These are phyloP conservation scores for Leptosomus discolor DNA, from an alignment of 2,113 vertebrate genomes.

Conservation along the genomic window DNA sequence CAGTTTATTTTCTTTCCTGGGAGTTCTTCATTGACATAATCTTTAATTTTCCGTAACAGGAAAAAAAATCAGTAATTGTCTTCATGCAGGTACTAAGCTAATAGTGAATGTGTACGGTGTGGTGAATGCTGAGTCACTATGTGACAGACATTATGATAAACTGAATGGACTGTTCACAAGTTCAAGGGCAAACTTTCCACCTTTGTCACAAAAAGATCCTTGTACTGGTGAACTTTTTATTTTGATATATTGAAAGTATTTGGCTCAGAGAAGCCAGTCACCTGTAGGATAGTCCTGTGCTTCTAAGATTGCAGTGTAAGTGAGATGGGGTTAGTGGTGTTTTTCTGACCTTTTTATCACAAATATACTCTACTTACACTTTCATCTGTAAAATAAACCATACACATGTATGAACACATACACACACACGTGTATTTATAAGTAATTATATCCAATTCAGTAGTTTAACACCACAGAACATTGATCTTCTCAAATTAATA, in stretches of 20 bases:
- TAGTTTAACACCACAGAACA: neutral
- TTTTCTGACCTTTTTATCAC: neutral
- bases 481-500: neutral
- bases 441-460: neutral
- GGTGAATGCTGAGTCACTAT: conserved; percentile 4
- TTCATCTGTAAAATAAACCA: neutral
- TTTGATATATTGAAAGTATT: neutral
- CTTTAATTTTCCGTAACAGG: neutral
- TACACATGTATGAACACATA: neutral
- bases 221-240: neutral
- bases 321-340: neutral
- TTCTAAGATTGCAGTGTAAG: neutral
- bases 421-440: neutral
- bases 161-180: neutral
- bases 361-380: neutral
- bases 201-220: neutral
- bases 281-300: neutral
- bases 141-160: neutral
- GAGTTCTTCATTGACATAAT: neutral
- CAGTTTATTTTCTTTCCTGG: neutral
- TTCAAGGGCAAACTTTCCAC: conserved; percentile 8
- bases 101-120: neutral
- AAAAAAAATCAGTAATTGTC: neutral
- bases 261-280: neutral
- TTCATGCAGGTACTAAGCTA: neutral